phyloP scores from a whole-genome alignment of 1,140 invertebrate species.

The Bombus superbus region DNA sequence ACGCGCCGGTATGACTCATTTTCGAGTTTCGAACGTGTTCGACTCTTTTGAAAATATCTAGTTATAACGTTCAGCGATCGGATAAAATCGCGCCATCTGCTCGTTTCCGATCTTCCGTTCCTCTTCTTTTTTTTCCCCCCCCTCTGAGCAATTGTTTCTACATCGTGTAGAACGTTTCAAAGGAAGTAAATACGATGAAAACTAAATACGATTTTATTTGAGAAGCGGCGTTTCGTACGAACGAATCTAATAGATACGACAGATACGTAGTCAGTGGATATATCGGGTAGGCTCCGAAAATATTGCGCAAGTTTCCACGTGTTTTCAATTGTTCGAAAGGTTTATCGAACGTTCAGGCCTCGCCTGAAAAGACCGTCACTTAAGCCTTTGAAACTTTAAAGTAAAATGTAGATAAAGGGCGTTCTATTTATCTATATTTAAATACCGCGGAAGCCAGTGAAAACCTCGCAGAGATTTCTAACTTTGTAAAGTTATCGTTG shows the following conservation, averaged over 20 bases:
- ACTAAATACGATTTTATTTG: not conserved
- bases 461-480: not conserved
- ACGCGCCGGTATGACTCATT: not conserved
- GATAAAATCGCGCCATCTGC: too few species aligned
- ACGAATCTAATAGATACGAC: not conserved
- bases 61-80: too few species aligned
- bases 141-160: too few species aligned
- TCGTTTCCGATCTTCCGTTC: too few species aligned
- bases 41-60: not conserved
- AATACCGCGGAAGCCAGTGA: not conserved
- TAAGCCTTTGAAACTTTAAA: not conserved
- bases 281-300: not conserved
- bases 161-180: too few species aligned
- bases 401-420: not conserved
- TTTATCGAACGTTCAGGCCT: not conserved
- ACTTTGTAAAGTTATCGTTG: too few species aligned
- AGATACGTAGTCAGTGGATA: not conserved
- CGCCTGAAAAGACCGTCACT: not conserved
- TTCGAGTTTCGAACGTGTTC: not conserved
- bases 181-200: too few species aligned
- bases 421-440: not conserved
- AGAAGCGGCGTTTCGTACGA: not conserved
- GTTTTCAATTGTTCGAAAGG: not conserved
- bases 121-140: accelerated
- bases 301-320: not conserved